Evolutionary conservation across 2,888 invertebrate species (phyloP).

Genomic region (Eupeodes latifasciatus): DNA sequence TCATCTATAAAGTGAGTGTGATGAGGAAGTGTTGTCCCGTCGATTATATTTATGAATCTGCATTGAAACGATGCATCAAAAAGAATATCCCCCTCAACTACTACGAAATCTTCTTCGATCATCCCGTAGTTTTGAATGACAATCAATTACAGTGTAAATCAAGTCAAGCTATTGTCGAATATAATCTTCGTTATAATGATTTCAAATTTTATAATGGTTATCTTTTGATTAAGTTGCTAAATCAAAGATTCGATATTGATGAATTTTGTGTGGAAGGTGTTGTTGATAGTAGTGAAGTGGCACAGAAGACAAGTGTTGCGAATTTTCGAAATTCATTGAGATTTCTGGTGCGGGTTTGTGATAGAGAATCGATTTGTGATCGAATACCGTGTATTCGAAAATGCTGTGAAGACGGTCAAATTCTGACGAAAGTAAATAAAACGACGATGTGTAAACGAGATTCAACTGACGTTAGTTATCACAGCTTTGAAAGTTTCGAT

Average conservation of each 20-base stretch:
- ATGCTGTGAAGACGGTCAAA: slow-evolving; percentile 82
- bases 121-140: slow-evolving; percentile 79
- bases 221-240: slow-evolving; percentile 75
- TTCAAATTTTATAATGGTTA: slow-evolving; percentile 78
- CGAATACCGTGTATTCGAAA: slow-evolving; percentile 81
- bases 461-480: slow-evolving; percentile 78
- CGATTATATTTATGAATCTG: slow-evolving; percentile 79
- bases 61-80: slow-evolving; percentile 77
- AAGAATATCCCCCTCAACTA: slow-evolving; percentile 76
- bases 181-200: slow-evolving; percentile 77
- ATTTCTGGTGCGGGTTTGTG: slow-evolving; percentile 79
- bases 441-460: slow-evolving; percentile 80
- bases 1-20: slow-evolving; percentile 77
- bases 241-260: slow-evolving; percentile 75
- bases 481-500: slow-evolving; percentile 80
- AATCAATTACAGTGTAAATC: slow-evolving; percentile 79
- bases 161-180: slow-evolving; percentile 81
- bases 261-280: slow-evolving; percentile 82
- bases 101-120: slow-evolving; percentile 79
- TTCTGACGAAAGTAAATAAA: slow-evolving; percentile 79
- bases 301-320: slow-evolving; percentile 51
- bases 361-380: slow-evolving; percentile 78
- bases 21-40: slow-evolving; percentile 82
- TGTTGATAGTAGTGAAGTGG: slow-evolving; percentile 63
- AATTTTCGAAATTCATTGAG: slow-evolving; percentile 51